These are phyloP conservation scores for Centropus unirufus DNA, from an alignment of 2,113 vertebrate species.

Conservation along the genomic window DNA sequence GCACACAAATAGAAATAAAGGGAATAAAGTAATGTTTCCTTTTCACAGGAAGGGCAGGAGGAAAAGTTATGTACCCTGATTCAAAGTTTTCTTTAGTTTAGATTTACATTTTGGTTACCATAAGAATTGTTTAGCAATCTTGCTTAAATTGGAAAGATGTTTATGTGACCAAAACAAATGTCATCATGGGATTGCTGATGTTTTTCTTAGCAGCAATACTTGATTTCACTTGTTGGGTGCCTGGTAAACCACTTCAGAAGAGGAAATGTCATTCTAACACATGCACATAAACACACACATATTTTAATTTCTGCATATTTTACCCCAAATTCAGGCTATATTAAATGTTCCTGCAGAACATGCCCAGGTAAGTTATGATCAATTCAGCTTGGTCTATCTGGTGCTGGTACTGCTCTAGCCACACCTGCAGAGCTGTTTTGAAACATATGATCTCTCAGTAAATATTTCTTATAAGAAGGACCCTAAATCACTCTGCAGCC, in stretches of 20 bases:
- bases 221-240: background rate
- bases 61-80: background rate
- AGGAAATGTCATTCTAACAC: background rate
- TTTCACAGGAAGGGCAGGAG: background rate
- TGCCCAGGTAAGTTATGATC: background rate
- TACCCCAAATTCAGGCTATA: background rate
- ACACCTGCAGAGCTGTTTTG: background rate
- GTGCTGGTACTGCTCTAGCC: background rate
- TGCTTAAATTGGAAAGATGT: conserved; percentile 2
- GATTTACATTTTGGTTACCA: background rate
- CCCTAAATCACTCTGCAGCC: background rate
- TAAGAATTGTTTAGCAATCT: background rate
- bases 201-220: background rate
- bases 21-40: background rate
- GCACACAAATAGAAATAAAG: background rate
- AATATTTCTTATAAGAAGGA: background rate
- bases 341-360: background rate
- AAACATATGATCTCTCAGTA: background rate
- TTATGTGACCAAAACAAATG: conserved; percentile 26
- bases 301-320: background rate
- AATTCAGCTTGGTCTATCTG: background rate
- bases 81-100: background rate
- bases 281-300: background rate
- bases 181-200: background rate
- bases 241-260: background rate